Conservation (phyloP, 2,888 invertebrate species). For the Rhodophaea formosa region DNA sequence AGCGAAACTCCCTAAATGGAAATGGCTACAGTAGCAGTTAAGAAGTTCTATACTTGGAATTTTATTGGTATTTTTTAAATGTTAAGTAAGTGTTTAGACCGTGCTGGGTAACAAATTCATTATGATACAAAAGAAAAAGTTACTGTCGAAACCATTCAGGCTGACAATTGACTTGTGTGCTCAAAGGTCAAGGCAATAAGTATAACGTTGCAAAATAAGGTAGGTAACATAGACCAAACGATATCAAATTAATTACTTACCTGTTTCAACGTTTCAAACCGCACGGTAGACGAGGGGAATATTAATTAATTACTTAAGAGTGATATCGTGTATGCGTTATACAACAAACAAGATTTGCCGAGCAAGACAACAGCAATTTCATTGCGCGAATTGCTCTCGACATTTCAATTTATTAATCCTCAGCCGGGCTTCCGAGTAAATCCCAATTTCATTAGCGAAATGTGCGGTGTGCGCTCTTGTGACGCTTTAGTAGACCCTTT, state of each 20-base stretch:
- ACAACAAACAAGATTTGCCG: background rate
- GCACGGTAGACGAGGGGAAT: background rate
- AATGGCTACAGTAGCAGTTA: background rate
- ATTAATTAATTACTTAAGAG: background rate
- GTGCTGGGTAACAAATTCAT: too few relatives aligned
- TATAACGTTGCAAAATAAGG: too few relatives aligned
- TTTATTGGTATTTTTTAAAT: background rate
- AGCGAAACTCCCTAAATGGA: background rate
- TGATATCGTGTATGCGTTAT: background rate
- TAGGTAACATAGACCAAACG: background rate
- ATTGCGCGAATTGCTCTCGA: background rate
- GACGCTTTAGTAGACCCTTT: too few relatives aligned
- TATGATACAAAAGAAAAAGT: too few relatives aligned
- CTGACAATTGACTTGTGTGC: too few relatives aligned
- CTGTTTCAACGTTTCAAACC: background rate
- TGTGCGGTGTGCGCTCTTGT: background rate
- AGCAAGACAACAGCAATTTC: background rate
- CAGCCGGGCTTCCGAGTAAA: conserved; percentile 1
- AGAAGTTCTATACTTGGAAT: background rate
- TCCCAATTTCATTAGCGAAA: background rate
- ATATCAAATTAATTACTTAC: background rate
- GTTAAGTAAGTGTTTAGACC: too few relatives aligned
- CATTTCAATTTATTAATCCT: background rate
- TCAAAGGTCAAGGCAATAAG: too few relatives aligned
- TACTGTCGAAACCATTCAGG: too few relatives aligned